These are phyloP conservation scores for Suillia variegata DNA, from an alignment of 2,888 invertebrate genomes.

Conservation along the genomic window DNA sequence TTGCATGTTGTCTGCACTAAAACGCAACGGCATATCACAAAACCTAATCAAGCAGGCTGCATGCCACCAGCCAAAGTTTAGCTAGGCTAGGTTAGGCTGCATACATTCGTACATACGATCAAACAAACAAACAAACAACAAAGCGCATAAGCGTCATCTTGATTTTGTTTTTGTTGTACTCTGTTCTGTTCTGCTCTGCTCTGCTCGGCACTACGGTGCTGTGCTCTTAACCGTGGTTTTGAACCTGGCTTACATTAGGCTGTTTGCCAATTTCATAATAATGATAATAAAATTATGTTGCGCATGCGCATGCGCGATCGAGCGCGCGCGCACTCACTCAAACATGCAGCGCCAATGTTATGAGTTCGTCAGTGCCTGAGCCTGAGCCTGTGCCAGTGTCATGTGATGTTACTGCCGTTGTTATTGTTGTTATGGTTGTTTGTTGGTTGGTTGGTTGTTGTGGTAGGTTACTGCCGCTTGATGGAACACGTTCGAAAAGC, in stretches of 20 bases:
- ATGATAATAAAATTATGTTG: slow-evolving; percentile 3
- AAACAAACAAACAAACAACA: no score
- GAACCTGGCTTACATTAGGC: neutral
- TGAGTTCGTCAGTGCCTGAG: neutral
- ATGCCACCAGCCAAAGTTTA: neutral
- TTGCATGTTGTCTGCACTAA: slow-evolving; percentile 38
- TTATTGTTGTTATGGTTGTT: neutral
- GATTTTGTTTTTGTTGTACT: neutral
- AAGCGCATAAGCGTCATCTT: neutral
- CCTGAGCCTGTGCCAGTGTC: no score
- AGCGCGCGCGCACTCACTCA: neutral
- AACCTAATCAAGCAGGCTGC: neutral
- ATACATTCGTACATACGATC: no score
- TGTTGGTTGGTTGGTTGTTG: neutral
- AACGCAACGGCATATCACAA: neutral
- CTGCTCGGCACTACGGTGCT: neutral
- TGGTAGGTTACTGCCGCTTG: neutral
- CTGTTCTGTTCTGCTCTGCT: neutral
- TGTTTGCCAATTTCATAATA: neutral
- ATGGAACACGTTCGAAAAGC: neutral
- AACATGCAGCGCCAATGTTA: neutral
- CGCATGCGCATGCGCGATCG: neutral
- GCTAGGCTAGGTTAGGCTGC: neutral
- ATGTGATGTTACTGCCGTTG: neutral
- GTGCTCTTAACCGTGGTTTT: neutral